phyloP scores from a whole-genome alignment of 2,113 vertebrate genomes.

The Cyphomyrus plagiostoma region DNA sequence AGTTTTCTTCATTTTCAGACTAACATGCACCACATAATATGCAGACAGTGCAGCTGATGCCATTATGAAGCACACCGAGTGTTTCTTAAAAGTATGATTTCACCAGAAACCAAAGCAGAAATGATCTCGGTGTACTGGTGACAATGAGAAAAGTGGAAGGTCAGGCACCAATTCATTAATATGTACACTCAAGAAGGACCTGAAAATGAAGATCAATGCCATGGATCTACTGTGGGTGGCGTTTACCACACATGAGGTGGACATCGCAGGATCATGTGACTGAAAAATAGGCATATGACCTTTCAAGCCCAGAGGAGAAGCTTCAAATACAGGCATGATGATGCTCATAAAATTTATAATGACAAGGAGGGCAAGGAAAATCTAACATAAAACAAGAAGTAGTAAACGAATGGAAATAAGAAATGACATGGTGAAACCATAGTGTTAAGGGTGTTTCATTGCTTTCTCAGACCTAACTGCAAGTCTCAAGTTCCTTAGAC shows the following conservation, averaged over 20 bases:
- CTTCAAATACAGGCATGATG: slow-evolving; percentile 29
- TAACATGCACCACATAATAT: background rate
- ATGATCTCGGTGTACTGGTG: background rate
- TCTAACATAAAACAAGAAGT: slow-evolving; percentile 7
- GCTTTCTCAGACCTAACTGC: background rate
- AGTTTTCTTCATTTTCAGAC: background rate
- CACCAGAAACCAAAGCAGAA: background rate
- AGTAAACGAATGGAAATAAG: background rate
- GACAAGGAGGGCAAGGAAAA: slow-evolving; percentile 29
- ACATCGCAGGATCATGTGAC: slow-evolving; percentile 19
- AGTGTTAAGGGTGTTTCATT: background rate
- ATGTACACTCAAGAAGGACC: background rate
- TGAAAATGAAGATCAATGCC: background rate
- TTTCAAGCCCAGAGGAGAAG: slow-evolving; percentile 32
- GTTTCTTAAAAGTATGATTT: background rate
- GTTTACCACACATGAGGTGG: background rate
- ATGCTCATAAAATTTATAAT: slow-evolving; percentile 36
- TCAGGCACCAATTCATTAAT: background rate
- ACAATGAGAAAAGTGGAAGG: background rate
- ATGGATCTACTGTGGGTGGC: background rate
- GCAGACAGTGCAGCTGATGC: background rate
- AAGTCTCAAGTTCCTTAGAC: background rate
- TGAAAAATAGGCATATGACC: slow-evolving; percentile 43
- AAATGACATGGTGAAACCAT: background rate
- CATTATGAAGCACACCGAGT: background rate